Percentiles rank a stretch among this genome's conserved stretches.
These are phyloP conservation scores for Trichogramma evanescens DNA, from an alignment of 2,888 invertebrate species.

Conservation along the genomic window DNA sequence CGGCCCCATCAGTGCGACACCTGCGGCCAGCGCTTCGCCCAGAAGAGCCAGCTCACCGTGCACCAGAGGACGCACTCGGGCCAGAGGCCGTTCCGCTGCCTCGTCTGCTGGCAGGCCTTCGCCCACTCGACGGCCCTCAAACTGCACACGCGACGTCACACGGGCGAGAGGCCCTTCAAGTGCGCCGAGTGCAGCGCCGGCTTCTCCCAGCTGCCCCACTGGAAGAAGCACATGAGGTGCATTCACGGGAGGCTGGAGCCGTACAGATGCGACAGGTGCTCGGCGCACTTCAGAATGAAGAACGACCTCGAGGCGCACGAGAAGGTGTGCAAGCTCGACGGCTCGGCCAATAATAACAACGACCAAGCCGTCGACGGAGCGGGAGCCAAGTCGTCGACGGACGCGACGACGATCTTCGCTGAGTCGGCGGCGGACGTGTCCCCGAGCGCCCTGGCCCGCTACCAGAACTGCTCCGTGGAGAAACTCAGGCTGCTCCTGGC, in stretches of 20 bases:
- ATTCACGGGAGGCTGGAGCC: conserved; percentile 74
- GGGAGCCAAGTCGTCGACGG: no score
- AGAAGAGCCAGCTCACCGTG: conserved; percentile 76
- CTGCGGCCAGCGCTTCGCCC: conserved; percentile 74
- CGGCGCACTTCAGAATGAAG: conserved; percentile 69
- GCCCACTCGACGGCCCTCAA: conserved; percentile 80
- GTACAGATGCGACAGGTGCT: conserved; percentile 69
- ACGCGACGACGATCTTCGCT: conserved; percentile 10
- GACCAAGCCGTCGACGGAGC: neutral
- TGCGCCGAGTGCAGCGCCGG: conserved; percentile 59
- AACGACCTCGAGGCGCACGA: conserved; percentile 63
- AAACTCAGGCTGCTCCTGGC: conserved; percentile 74
- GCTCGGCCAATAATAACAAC: neutral
- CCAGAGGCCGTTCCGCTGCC: conserved; percentile 74
- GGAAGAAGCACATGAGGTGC: conserved; percentile 81
- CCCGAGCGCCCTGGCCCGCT: conserved; percentile 41
- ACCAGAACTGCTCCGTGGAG: conserved; percentile 58
- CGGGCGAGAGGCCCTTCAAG: conserved; percentile 78
- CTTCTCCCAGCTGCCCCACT: conserved; percentile 77
- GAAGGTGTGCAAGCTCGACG: conserved; percentile 34
- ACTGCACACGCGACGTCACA: conserved; percentile 74
- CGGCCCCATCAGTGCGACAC: conserved; percentile 72
- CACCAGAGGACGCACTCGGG: conserved; percentile 81
- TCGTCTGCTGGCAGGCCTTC: conserved; percentile 72
- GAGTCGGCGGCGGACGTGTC: conserved; percentile 15